phyloP scores from a whole-genome alignment of 2,797 vertebrate species.

The Mormyrus proboscirostris region DNA sequence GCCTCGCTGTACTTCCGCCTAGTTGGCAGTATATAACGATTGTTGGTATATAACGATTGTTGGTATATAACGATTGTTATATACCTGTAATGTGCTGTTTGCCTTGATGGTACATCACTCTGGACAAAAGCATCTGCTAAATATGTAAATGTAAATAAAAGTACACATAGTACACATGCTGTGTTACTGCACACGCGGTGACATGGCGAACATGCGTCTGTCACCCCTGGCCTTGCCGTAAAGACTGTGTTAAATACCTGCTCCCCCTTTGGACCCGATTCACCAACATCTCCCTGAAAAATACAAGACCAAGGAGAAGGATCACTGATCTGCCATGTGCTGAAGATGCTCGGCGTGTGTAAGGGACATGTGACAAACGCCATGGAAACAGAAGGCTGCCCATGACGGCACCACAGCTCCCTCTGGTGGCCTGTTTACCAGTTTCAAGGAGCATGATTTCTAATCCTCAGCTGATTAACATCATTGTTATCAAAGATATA shows the following conservation, averaged over 20 bases:
- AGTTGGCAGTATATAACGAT: no score
- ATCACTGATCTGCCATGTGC: no score
- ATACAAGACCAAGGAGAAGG: constrained; percentile 18
- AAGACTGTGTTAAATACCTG: constrained; percentile 64
- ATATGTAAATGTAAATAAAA: neutral
- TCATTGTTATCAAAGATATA: neutral
- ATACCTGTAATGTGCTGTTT: neutral
- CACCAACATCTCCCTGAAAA: constrained; percentile 78
- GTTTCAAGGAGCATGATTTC: neutral
- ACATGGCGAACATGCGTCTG: neutral
- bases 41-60: no score
- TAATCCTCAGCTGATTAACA: neutral
- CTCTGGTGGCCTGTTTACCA: neutral
- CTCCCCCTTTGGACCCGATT: constrained; percentile 82
- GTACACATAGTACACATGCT: neutral
- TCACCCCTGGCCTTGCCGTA: no score
- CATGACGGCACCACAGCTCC: neutral
- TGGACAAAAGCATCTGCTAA: neutral
- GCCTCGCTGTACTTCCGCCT: neutral
- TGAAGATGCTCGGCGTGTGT: neutral
- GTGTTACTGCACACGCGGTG: neutral
- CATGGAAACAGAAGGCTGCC: neutral
- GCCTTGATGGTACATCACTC: neutral
- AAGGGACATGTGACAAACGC: neutral
- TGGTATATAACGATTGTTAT: neutral